Percentiles rank a stretch among this genome's conserved stretches.
Evolutionary conservation across 2,113 vertebrate genomes (phyloP).

Genomic region (Alosa alosa): DNA sequence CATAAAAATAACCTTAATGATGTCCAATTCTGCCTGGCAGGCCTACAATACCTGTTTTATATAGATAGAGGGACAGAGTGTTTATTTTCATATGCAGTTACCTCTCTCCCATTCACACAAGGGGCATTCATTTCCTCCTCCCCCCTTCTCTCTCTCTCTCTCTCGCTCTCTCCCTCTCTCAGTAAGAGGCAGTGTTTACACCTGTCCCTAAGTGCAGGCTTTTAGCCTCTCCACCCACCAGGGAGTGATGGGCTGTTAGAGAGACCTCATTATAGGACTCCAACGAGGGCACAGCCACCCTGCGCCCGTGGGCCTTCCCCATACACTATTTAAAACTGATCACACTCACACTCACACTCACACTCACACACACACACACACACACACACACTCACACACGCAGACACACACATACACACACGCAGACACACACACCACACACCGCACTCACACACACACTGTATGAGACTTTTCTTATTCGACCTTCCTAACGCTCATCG

Average conservation of each 20-base stretch:
- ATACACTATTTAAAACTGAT: constrained; percentile 51
- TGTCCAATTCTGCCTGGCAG: too few relatives aligned
- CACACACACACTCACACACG: not conserved
- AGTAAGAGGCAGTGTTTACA: constrained; percentile 54
- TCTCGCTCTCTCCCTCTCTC: constrained; percentile 1
- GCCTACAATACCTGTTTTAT: too few relatives aligned
- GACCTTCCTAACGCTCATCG: too few relatives aligned
- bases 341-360: constrained; percentile 32
- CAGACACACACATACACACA: not conserved
- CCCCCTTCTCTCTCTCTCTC: not conserved
- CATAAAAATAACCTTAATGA: too few relatives aligned
- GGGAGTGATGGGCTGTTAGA: constrained; percentile 54
- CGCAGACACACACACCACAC: not conserved
- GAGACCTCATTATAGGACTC: constrained; percentile 60
- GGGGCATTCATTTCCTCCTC: too few relatives aligned
- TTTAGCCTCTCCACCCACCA: constrained; percentile 48
- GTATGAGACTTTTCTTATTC: too few relatives aligned
- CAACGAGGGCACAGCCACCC: constrained; percentile 53
- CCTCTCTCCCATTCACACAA: too few relatives aligned
- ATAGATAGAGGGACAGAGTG: too few relatives aligned
- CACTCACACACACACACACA: not conserved
- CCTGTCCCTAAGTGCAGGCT: constrained; percentile 56
- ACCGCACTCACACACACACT: too few relatives aligned
- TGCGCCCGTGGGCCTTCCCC: constrained; percentile 51
- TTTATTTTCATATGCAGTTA: too few relatives aligned